Evolutionary conservation across 2,888 invertebrate species (phyloP).

Genomic region (Acanthosepion pharaonis): DNA sequence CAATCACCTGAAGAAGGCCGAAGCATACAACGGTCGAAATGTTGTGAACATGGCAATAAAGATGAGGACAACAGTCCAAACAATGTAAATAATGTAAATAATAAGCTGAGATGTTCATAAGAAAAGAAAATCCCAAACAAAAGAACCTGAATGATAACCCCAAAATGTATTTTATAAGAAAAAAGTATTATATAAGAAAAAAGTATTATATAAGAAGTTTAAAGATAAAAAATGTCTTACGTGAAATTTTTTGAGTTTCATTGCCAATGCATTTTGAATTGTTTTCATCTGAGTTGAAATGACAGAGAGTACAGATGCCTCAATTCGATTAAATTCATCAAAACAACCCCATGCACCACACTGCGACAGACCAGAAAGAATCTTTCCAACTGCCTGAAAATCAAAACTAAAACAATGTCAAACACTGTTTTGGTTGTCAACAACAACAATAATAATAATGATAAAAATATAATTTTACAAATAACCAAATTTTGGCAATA

Average conservation of each 20-base stretch:
- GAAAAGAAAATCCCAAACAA: background rate
- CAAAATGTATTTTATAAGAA: background rate
- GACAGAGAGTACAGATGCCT: conserved; percentile 92
- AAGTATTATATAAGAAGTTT: background rate
- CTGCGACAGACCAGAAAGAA: conserved; percentile 82
- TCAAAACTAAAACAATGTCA: background rate
- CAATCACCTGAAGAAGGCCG: no score
- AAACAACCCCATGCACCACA: conserved; percentile 97
- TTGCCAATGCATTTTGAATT: conserved; percentile 87
- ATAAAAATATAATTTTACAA: no score
- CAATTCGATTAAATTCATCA: conserved; percentile 94
- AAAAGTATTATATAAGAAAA: background rate
- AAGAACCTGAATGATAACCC: no score
- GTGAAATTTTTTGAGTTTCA: conserved; percentile 84
- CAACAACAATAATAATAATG: no score
- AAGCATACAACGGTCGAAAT: no score
- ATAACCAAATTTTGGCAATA: no score
- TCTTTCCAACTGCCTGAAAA: conserved; percentile 80
- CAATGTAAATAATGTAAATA: no score
- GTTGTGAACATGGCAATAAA: no score
- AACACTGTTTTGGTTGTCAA: no score
- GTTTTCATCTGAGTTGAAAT: conserved; percentile 93
- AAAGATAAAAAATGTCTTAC: conserved; percentile 76
- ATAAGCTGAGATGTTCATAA: background rate
- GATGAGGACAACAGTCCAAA: no score